These are phyloP conservation scores for Hydrotaea cyrtoneurina DNA, from an alignment of 2,888 invertebrate species.

Conservation along the genomic window DNA sequence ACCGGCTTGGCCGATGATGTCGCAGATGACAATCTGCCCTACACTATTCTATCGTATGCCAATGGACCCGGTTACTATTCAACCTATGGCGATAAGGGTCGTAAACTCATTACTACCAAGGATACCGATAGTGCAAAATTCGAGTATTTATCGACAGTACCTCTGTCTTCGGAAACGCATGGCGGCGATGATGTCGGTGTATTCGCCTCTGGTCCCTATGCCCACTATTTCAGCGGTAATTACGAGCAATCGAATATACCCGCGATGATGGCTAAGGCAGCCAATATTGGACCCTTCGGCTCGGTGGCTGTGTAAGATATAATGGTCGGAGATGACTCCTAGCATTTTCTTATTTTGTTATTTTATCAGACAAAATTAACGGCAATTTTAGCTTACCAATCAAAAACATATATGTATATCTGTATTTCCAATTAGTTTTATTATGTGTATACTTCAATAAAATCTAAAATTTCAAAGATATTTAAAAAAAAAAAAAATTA, in stretches of 20 bases:
- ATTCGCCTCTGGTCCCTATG: conserved; percentile 88
- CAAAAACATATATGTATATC: no score
- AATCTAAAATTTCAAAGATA: no score
- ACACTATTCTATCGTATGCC: conserved; percentile 87
- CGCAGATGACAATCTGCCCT: conserved; percentile 84
- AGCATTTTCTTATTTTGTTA: no score
- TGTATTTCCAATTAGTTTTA: no score
- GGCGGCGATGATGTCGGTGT: conserved; percentile 91
- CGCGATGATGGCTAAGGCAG: conserved; percentile 87
- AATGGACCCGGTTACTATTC: conserved; percentile 86
- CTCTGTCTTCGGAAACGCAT: conserved; percentile 85
- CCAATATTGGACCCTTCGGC: conserved; percentile 85
- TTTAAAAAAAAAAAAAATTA: no score
- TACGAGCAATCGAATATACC: conserved; percentile 91
- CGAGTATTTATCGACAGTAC: conserved; percentile 84
- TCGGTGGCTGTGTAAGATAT: conserved; percentile 10
- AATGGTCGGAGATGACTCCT: no score
- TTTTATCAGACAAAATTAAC: no score
- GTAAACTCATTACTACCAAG: conserved; percentile 71
- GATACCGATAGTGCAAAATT: conserved; percentile 73
- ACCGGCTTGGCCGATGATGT: conserved; percentile 81
- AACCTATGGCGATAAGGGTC: conserved; percentile 76
- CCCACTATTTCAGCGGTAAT: conserved; percentile 89
- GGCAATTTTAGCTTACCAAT: no score
- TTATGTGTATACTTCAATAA: no score